These are phyloP conservation scores for Lasioglossum vierecki DNA, from an alignment of 2,888 invertebrate genomes.

Conservation along the genomic window DNA sequence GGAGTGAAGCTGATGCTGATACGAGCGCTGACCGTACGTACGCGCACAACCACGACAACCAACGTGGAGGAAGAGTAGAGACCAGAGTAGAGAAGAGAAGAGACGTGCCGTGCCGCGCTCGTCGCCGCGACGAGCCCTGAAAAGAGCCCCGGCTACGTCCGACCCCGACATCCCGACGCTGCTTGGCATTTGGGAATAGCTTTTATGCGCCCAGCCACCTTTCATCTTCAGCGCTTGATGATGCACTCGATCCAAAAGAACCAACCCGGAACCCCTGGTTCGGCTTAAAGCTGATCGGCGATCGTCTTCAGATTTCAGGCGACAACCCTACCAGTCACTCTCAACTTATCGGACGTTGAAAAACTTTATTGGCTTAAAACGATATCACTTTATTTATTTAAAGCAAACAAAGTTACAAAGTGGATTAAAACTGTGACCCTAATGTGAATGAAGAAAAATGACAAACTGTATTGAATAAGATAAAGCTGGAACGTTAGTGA, in stretches of 20 bases:
- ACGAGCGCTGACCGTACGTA: slow-evolving; percentile 63
- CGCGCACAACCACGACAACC: slow-evolving; percentile 43
- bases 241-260: slow-evolving; percentile 76
- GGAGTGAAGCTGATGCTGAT: slow-evolving; percentile 59
- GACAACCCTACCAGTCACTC: background rate
- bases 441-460: too few species aligned
- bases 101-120: slow-evolving; percentile 23
- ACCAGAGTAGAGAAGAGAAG: background rate
- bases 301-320: background rate
- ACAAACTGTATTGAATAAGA: too few species aligned
- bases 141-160: slow-evolving; percentile 44
- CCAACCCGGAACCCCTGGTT: slow-evolving; percentile 38
- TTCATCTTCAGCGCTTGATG: slow-evolving; percentile 79
- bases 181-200: slow-evolving; percentile 81
- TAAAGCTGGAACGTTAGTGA: too few species aligned
- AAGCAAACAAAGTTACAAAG: too few species aligned
- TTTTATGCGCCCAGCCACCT: slow-evolving; percentile 79
- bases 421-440: too few species aligned
- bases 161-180: slow-evolving; percentile 62
- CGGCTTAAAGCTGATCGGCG: slow-evolving; percentile 34
- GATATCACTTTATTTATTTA: too few species aligned
- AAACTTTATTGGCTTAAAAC: too few species aligned
- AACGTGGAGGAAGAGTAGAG: background rate
- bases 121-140: slow-evolving; percentile 59
- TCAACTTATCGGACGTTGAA: background rate